Base-by-base conservation (phyloP, 2,797 vertebrate species). In the Microchirus variegatus region DNA sequence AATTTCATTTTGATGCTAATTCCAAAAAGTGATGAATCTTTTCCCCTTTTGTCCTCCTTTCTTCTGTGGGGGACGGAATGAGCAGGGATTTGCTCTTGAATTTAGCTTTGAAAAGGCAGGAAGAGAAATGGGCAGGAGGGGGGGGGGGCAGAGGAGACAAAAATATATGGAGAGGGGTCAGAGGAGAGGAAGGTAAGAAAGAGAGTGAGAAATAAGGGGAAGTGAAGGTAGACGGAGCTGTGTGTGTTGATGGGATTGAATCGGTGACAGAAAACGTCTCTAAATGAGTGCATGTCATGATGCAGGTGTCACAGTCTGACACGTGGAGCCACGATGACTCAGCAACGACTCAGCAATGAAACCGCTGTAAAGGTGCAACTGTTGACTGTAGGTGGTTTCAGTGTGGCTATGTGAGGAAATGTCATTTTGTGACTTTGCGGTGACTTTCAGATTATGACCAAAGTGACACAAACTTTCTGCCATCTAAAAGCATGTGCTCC, bases 1-100 rank as follows among this genome's bases (percentile, higher is more conserved):
- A 78, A 78, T 93, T 93, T 94, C 91, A 92, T 94, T 94, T 91
- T 92, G 91, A 93, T 93, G 92, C 89, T 90, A 93, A 94, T 94
- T 90, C 84, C 73, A 87, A 88, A 93, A 92, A 90, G 91, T 93
- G 93, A 93, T 93, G 91, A 93, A 93, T 93, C 91, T 93, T 91
- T 92, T 87, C 81, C 81, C 81, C 90, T 86, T 91, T 91, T 93
- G 89, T 92, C 58, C 61, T 64, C 63, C 61, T 88, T 91, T 90
- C 84, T 89, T 88, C 82, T 83, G 63, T 38, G 63, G 73, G 72
- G 82, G 84, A 86, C 19, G 53, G 80, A 88, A 88, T 51, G 72
- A 88, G 73, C 75, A 81, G 49, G 87, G 88, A 88, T 87, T 89
- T 87, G 73, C 78, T 88, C 77, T 71, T 79, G 81, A 87, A 86